Percentiles rank a stretch among this genome's conserved stretches.
phyloP scores from a whole-genome alignment of 2,113 vertebrate genomes.

The Brachirus orientalis region DNA sequence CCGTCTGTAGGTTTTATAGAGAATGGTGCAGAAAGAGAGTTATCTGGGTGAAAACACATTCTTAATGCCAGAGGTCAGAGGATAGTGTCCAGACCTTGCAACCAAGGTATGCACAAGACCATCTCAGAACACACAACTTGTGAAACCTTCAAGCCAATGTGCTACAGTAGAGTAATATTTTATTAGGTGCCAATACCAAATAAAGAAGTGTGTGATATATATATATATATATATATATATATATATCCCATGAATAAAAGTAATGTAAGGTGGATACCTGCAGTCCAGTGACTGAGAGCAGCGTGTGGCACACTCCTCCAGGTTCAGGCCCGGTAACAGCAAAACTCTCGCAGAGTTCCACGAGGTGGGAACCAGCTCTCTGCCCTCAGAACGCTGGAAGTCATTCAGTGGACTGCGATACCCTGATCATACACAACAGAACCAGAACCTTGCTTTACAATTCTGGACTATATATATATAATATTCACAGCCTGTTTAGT shows the following conservation, averaged over 20 bases:
- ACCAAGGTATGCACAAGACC: too few relatives aligned
- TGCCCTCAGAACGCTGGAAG: constrained; percentile 90
- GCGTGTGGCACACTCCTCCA: constrained; percentile 88
- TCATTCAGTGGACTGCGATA: constrained; percentile 90
- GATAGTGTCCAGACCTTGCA: too few relatives aligned
- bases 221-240: too few relatives aligned
- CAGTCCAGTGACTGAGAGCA: constrained; percentile 85
- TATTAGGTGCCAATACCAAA: too few relatives aligned
- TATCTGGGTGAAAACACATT: too few relatives aligned
- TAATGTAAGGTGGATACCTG: constrained; percentile 81
- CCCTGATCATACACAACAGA: constrained; percentile 73
- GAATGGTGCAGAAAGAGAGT: too few relatives aligned
- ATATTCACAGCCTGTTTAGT: neutral
- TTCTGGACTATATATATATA: neutral
- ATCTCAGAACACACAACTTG: too few relatives aligned
- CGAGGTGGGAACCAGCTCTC: constrained; percentile 80
- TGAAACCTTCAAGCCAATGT: too few relatives aligned
- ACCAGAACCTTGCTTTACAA: constrained; percentile 13
- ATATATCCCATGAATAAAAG: too few relatives aligned
- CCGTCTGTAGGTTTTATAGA: too few relatives aligned
- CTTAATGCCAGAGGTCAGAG: too few relatives aligned
- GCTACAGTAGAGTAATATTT: too few relatives aligned
- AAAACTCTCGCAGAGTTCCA: constrained; percentile 34
- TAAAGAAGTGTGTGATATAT: neutral
- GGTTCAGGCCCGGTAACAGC: constrained; percentile 63